These are phyloP conservation scores for Paramormyrops kingsleyae DNA, from an alignment of 2,113 vertebrate species.

Conservation along the genomic window DNA sequence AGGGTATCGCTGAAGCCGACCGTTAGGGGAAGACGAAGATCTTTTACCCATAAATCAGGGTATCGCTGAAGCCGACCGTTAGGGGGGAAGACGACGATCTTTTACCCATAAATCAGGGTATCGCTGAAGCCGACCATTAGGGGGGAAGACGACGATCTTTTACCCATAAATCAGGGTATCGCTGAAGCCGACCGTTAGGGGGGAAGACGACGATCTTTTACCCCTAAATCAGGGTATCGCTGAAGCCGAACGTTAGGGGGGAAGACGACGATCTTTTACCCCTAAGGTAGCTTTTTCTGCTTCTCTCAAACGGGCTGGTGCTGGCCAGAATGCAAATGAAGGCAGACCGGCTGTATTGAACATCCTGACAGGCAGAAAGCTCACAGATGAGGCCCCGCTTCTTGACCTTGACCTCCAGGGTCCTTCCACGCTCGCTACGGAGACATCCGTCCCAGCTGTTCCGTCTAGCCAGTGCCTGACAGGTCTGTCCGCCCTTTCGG, in stretches of 20 bases:
- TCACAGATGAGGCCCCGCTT: constrained; percentile 32
- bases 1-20: too few relatives aligned
- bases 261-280: too few relatives aligned
- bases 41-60: too few relatives aligned
- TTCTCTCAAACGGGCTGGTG: not conserved
- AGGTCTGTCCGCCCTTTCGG: constrained; percentile 51
- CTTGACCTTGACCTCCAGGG: constrained; percentile 69
- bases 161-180: too few relatives aligned
- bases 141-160: too few relatives aligned
- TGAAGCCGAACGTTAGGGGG: too few relatives aligned
- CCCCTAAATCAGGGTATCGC: too few relatives aligned
- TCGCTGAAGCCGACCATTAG: not conserved
- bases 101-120: too few relatives aligned
- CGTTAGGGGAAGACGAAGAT: too few relatives aligned
- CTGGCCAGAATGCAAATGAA: constrained; percentile 38
- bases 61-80: not conserved
- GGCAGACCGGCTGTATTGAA: constrained; percentile 40
- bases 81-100: too few relatives aligned
- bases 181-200: too few relatives aligned
- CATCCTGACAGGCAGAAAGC: constrained; percentile 47
- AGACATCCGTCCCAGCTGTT: constrained; percentile 50
- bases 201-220: too few relatives aligned
- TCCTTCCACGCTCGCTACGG: constrained; percentile 58
- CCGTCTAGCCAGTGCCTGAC: constrained; percentile 51
- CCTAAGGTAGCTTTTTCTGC: not conserved